Evolutionary conservation across 2,888 invertebrate genomes (phyloP), one percentile per base, ranked within the genome.

Genomic region (Chloroclysta siterata): DNA sequence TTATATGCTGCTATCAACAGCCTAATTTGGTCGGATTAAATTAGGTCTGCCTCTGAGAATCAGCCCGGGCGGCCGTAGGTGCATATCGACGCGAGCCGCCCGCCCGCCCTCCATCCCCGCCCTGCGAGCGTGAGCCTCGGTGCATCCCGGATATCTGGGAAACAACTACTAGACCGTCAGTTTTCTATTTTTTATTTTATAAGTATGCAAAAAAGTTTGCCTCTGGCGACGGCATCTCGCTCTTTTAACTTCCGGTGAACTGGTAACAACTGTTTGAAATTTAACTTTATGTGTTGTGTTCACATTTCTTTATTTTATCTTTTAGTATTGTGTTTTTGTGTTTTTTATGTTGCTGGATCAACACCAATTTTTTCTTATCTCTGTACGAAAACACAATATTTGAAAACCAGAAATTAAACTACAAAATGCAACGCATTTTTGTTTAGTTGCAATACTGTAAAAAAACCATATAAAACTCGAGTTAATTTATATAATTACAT

Each of bases 31-130:
- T 22, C 22, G 52, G 11, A 52, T 41, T 5, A n/a, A 13, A 36
- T 36, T 11, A 14, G 14, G n/a, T n/a, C 22, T 2, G 7, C n/a
- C 8, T 47, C 28, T 29, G 62, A 63, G 54, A 55, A 64, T 53
- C 29, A 53, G 52, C 41, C 52, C 33, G 41, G 1, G 66, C 17
- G 1, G 66, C 17, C 74, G 73, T 76, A 75, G 77, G 78, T 83
- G 82, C 82, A 81, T 79, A 79, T 78, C 77, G 79, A 77, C 69
- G 69, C 56, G 71, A 60, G 46, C 64, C 65, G 48, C 63, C 66
- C 69, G 65, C 66, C 62, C 66, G 53, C 61, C 48, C n/a, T 53
- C 53, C 52, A 41, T 63, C 65, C 29, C 44, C 42, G 42, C 50
- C 50, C 60, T n/a, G 41, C 54, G 14, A 58, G 47, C 65, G 51